Evolutionary conservation across 2,797 vertebrate genomes (phyloP), one percentile per base, ranked within the genome.

Genomic region (Cephalopachus bancanus): DNA sequence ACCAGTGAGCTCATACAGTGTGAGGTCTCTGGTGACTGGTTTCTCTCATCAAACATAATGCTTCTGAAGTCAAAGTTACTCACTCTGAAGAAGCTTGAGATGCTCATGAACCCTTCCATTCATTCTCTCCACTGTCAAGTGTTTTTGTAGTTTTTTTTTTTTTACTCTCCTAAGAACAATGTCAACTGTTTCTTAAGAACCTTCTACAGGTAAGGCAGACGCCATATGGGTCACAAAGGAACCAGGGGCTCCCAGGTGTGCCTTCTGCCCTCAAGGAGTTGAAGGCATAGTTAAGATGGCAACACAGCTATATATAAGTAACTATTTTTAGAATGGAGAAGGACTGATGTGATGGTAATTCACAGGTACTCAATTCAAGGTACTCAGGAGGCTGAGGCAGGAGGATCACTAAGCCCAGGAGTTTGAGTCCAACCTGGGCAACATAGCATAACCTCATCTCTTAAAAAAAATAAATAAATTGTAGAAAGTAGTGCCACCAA

Each of bases 71-170:
- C 30, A 8, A 89, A 86, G 89, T 74, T 28, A 76, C 65, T 79
- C 7, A 76, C 65, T 79, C 7, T 93, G 33, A 95, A 74, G 80
- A 89, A 96, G 64, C 20, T 85, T 33, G 30, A n/a, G 57, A 22
- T 22, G 8, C 15, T 83, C 22, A 30, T 0, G 12, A 37, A 26
- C 15, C 69, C 51, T 81, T 90, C 37, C 1, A 57, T 22, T 49
- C n/a, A 30, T 75, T 94, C 83, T 71, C n/a, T 91, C 37, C 24
- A 17, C 0, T 62, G 53, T 30, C 33, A 33, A 57, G 49, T 67
- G 11, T 53, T 53, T 78, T 44, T 44, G 44, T 44, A 44, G 44
- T 3, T 44, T 44, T 37, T 37, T 37, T 44, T 44, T 44, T 44
- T 44, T 44, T 7, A 44, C 44, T 44, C 44, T 44, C 44, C 44